These are phyloP conservation scores for Uria aalge DNA, from an alignment of 2,113 vertebrate genomes.

Conservation along the genomic window DNA sequence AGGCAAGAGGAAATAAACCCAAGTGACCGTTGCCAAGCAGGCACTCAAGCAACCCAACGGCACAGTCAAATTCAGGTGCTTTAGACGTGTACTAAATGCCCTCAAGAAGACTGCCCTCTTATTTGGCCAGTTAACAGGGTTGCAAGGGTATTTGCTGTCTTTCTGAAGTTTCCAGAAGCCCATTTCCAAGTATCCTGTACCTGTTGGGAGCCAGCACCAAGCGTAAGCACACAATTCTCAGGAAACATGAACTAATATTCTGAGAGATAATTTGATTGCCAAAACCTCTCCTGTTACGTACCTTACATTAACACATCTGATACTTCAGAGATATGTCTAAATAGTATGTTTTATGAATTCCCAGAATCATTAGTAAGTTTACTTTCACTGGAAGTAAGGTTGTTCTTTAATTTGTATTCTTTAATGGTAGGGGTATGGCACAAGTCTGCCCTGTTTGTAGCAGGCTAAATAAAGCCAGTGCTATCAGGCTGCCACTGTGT, in stretches of 20 bases:
- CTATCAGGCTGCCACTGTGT: background rate
- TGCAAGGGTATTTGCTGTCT: background rate
- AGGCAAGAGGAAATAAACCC: background rate
- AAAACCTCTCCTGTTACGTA: background rate
- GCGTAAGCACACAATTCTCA: background rate
- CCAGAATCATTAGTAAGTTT: background rate
- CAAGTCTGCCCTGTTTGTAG: too few species aligned
- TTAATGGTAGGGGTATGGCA: background rate
- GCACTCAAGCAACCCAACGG: background rate
- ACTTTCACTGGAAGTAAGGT: background rate
- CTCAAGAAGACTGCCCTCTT: background rate
- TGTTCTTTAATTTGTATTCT: background rate
- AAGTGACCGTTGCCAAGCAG: background rate
- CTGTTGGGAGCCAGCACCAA: background rate
- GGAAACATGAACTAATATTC: background rate
- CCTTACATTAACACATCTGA: too few species aligned
- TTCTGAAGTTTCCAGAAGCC: background rate
- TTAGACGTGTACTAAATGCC: rapidly evolving
- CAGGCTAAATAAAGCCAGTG: background rate
- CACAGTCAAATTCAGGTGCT: background rate
- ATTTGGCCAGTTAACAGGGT: background rate
- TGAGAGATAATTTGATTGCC: background rate
- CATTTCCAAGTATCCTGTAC: background rate
- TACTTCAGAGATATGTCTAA: too few species aligned
- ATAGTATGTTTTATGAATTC: rapidly evolving